Base-by-base conservation (phyloP, 2,113 vertebrate species). In the Thryonomys swinderianus region DNA sequence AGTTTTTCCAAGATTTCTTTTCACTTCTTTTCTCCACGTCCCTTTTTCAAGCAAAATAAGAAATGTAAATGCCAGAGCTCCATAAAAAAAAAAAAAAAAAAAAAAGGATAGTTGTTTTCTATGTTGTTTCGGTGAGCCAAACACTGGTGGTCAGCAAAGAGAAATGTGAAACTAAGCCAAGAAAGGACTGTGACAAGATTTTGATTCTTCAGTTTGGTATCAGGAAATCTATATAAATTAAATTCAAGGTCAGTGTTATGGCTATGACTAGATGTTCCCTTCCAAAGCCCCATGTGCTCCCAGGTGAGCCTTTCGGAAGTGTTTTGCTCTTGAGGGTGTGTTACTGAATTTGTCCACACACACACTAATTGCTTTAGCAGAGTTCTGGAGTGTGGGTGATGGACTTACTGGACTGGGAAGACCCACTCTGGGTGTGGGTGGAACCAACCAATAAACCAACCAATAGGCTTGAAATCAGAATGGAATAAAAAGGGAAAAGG, bases 1-100 rank as follows among this genome's bases (percentile, higher is more conserved):
- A n/a, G 66, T 42, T 95, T 89, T 93, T 91, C 79, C 45, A 79
- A 64, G 45, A 40, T 66, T 84, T 64, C 45, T 84, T 88, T 96
- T 90, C 57, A 79, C 42, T 73, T 80, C 79, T 87, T 87, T 76
- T 94, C 40, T 78, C 40, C 45, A 40, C 71, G 45, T 96, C 27
- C n/a, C 23, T 67, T 88, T 89, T 42, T 73, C 85, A 92, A 87
- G 71, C 51, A 91, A 90, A 87, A 92, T 51, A 61, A 91, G 48
- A 92, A 80, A 45, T 79, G 5, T 3, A 92, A 61, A n/a, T 25
- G 34, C 20, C 59, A 90, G 64, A 83, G 18, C 42, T 76, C 40
- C 32, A 53, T 62, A n/a, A 48, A 51, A 48, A 42, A 71, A 51
- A 51, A 51, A 51, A 51, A 51, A 71, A 51, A 51, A 51, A 51